Evolutionary conservation across 2,888 invertebrate genomes (phyloP), one percentile per base, ranked within the genome.

Genomic region (Oscheius myriophilus): DNA sequence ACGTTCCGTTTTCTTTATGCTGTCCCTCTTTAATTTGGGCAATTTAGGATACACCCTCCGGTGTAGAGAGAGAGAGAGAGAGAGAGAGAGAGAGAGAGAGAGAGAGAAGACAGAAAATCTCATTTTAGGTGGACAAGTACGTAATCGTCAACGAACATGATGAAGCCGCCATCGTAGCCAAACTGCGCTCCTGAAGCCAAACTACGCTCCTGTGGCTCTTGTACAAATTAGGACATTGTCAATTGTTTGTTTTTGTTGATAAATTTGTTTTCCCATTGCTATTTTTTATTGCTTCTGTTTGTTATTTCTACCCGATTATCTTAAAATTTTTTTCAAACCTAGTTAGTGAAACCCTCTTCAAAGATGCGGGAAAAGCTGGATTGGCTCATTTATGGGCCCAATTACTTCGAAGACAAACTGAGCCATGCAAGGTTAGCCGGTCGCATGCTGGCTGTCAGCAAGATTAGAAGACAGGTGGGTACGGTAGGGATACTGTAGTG

Each of bases 111-210:
- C 4, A 33, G 33, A 9, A 9, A 53, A 53, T n/a, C 46, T 12
- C 14, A 14, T 49, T 21, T 26, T 18, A 26, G 59, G 61, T 67
- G 26, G 59, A 53, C 12, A 51, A 61, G n/a, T 67, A 67, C 25
- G 52, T 41, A n/a, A 18, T 21, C 16, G 67, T 67, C 23, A 52
- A 26, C n/a, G 59, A 67, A 49, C 53, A 67, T 25, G 67, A 67
- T 18, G 41, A 67, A 43, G 18, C 51, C 11, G 67, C 59, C 6
- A 61, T 67, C 41, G 25, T 67, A 4, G 42, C 59, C 2, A 67
- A 67, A n/a, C 46, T 66, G 1, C n/a, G 53, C 26, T 57, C 23
- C n/a, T 57, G n/a, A n/a, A 4, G 42, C 59, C 2, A 67, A 67
- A n/a, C 46, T 66, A 1, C n/a, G 53, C 26, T 57, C 23, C n/a